Conservation (phyloP, 2,888 invertebrate genomes). For the Aplocera efformata region DNA sequence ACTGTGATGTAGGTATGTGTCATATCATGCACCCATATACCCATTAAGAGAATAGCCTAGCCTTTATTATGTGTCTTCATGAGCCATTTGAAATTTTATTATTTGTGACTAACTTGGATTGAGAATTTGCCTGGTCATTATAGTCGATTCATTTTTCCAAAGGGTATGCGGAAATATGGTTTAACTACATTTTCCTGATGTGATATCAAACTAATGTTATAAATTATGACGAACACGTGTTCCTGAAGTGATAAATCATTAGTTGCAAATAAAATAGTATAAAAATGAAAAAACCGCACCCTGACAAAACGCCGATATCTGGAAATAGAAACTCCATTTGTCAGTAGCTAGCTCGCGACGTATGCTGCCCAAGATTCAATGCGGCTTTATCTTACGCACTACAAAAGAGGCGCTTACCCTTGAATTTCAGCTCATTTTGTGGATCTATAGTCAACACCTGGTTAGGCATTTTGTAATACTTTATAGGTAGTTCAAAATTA, state of each 20-base stretch:
- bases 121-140: too few species aligned
- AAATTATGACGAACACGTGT: conserved; percentile 12
- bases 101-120: too few species aligned
- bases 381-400: conserved; percentile 45
- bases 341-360: conserved; percentile 71
- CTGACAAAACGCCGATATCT: conserved; percentile 75
- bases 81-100: too few species aligned
- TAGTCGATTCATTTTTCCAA: too few species aligned
- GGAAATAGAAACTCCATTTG: conserved; percentile 80
- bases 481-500: conserved; percentile 76
- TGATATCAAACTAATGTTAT: conserved; percentile 1
- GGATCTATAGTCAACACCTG: conserved; percentile 93
- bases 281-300: conserved; percentile 68
- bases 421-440: conserved; percentile 92
- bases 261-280: conserved; percentile 27
- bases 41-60: too few species aligned
- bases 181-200: too few species aligned
- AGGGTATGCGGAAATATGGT: too few species aligned
- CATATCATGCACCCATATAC: too few species aligned
- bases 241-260: conserved; percentile 6
- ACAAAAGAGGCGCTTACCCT: conserved; percentile 83
- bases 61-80: too few species aligned
- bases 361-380: conserved; percentile 60
- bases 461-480: conserved; percentile 80
- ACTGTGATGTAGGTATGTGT: too few species aligned